phyloP scores from a whole-genome alignment of 2,888 invertebrate genomes.

The Rotaria sp. region DNA sequence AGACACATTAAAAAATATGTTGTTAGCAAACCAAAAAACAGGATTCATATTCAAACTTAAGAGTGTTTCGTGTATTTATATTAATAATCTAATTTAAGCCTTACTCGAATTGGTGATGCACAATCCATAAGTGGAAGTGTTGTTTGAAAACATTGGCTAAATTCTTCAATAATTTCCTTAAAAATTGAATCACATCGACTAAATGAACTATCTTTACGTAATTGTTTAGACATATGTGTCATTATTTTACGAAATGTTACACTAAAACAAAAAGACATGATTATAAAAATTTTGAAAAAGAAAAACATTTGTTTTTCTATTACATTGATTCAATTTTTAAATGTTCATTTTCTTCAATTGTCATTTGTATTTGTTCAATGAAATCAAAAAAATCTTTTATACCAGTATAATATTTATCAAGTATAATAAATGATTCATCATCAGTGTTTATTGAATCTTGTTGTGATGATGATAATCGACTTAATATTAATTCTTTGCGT shows the following conservation, averaged over 20 bases:
- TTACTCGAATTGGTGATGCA: background rate
- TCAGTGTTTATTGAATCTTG: background rate
- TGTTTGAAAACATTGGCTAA: background rate
- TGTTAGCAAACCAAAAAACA: too few relatives aligned
- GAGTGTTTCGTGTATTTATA: background rate
- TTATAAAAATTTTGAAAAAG: background rate
- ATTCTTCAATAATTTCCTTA: background rate
- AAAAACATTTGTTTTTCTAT: background rate
- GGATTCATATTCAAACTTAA: too few relatives aligned
- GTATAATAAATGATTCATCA: background rate
- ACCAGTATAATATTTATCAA: constrained; percentile 15
- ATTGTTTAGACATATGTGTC: background rate
- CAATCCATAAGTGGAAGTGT: background rate
- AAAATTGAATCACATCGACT: background rate
- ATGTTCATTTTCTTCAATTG: constrained; percentile 15
- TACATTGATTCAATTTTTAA: background rate
- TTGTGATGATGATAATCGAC: background rate
- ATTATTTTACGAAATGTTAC: background rate
- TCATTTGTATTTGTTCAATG: constrained; percentile 27
- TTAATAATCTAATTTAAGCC: background rate
- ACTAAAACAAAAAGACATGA: background rate
- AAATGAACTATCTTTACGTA: constrained; percentile 4
- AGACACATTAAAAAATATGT: too few relatives aligned
- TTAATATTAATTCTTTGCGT: background rate
- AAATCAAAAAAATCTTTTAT: constrained; percentile 25